phyloP scores from a whole-genome alignment of 1,140 invertebrate genomes.

The Trichonephila clavipes region DNA sequence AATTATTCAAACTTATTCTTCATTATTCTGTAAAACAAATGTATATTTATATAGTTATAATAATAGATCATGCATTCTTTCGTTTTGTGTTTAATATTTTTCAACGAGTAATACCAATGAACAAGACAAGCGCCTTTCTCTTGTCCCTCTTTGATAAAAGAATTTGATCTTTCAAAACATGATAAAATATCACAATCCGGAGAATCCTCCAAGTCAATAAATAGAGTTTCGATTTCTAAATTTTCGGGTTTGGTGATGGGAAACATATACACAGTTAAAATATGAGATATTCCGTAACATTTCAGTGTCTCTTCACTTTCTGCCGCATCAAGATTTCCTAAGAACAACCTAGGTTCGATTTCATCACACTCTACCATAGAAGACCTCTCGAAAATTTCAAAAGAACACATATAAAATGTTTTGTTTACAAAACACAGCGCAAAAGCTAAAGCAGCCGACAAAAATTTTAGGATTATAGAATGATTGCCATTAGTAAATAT shows the following conservation, averaged over 20 bases:
- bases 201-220: slow-evolving; percentile 83
- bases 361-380: slow-evolving; percentile 76
- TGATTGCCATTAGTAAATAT: neutral
- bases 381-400: slow-evolving; percentile 72
- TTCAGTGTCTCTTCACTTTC: slow-evolving; percentile 65
- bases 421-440: slow-evolving; percentile 54
- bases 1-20: no score
- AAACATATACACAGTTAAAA: slow-evolving; percentile 73
- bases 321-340: slow-evolving; percentile 70
- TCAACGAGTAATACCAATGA: slow-evolving; percentile 78
- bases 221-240: slow-evolving; percentile 74
- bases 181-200: slow-evolving; percentile 87
- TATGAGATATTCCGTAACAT: slow-evolving; percentile 68
- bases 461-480: neutral
- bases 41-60: no score
- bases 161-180: slow-evolving; percentile 86
- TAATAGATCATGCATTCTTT: no score
- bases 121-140: slow-evolving; percentile 83
- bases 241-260: slow-evolving; percentile 59
- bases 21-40: no score
- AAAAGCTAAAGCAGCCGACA: slow-evolving; percentile 22
- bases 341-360: slow-evolving; percentile 65
- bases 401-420: slow-evolving; percentile 60
- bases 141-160: slow-evolving; percentile 91
- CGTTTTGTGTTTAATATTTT: neutral